Percentiles rank a stretch among this genome's conserved stretches.
Evolutionary conservation across 2,113 vertebrate species (phyloP).

Genomic region (Picathartes gymnocephalus): DNA sequence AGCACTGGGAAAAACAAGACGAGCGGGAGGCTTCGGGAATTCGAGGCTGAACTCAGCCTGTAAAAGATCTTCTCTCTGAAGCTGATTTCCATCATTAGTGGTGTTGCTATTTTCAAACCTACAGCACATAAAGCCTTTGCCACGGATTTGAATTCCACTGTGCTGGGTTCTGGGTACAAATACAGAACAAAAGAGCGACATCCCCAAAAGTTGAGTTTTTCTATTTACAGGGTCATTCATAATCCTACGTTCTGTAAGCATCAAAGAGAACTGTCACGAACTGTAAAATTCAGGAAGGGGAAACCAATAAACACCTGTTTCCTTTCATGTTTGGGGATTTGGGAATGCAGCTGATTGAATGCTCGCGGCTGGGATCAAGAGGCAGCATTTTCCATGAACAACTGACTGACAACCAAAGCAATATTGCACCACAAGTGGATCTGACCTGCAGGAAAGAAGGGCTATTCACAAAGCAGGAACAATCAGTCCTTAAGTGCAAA

Average conservation of each 20-base stretch:
- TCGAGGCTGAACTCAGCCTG: background rate
- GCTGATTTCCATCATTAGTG: background rate
- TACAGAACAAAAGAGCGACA: background rate
- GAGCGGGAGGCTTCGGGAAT: background rate
- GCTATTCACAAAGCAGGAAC: background rate
- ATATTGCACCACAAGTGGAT: background rate
- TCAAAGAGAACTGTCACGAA: background rate
- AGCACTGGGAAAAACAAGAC: background rate
- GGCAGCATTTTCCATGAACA: background rate
- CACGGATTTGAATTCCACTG: background rate
- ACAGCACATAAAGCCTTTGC: background rate
- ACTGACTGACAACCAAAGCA: background rate
- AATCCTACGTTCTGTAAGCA: background rate
- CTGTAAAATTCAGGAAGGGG: background rate
- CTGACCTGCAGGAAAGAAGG: background rate
- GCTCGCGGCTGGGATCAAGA: background rate
- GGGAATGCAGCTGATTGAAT: background rate
- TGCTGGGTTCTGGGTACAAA: background rate
- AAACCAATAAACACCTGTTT: background rate
- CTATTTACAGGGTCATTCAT: background rate
- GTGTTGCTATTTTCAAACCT: background rate
- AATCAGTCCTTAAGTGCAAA: background rate
- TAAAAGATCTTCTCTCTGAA: background rate
- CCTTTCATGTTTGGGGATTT: background rate
- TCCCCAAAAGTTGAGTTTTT: background rate